A percentile compares a stretch with the other conserved stretches of the same genome.
phyloP scores from a whole-genome alignment of 2,113 vertebrate species.

The Dicaeum eximium region DNA sequence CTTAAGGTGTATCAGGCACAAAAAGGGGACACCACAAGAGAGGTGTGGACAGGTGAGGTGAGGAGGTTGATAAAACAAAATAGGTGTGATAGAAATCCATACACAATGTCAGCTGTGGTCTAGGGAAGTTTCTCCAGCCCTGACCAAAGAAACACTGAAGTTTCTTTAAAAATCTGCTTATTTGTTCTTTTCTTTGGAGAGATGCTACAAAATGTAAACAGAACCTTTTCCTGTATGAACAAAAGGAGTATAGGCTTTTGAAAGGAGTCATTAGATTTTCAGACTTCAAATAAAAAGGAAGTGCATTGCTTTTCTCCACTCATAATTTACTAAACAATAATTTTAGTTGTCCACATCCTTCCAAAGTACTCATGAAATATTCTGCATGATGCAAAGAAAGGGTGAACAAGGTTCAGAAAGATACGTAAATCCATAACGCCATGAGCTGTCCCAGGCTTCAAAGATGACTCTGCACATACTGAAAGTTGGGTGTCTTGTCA shows the following conservation, averaged over 20 bases:
- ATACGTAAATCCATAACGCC: neutral
- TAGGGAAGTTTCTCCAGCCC: neutral
- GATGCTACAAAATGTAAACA: neutral
- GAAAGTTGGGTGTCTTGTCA: neutral
- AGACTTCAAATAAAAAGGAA: neutral
- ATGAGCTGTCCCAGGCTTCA: neutral
- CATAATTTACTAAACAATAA: neutral
- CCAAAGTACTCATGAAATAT: neutral
- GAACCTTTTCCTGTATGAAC: neutral
- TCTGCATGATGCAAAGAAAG: neutral
- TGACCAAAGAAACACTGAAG: rapidly evolving
- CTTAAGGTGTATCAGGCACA: neutral
- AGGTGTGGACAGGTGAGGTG: neutral
- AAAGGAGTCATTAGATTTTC: neutral
- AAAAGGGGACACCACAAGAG: neutral
- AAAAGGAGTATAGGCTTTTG: neutral
- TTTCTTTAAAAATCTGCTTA: neutral
- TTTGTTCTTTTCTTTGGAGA: neutral
- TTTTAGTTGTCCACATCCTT: neutral
- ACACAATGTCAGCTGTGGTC: neutral
- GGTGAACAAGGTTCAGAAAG: neutral
- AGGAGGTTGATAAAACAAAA: neutral
- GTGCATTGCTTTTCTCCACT: neutral
- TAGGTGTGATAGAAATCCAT: neutral
- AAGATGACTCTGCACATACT: neutral